Evolutionary conservation across 2,888 invertebrate genomes (phyloP), one percentile per base, ranked within the genome.

Genomic region (Smittia sp.): DNA sequence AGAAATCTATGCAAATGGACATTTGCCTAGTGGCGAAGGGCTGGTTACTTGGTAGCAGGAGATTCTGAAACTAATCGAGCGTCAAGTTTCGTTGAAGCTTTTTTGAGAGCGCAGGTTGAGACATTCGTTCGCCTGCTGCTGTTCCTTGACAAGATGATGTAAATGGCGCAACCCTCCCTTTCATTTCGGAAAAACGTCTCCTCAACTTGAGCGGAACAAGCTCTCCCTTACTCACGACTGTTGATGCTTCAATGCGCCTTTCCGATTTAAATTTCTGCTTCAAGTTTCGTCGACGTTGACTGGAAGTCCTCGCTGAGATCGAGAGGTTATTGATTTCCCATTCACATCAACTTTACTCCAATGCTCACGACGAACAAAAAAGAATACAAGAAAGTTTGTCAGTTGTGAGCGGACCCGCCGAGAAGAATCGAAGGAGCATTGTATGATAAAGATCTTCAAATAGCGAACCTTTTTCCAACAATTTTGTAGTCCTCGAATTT

Each of bases 1-100:
- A 15, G 66, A 66, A 66, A 66, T 66, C 38, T 66, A 66, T 66
- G 66, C 66, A 66, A 66, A 66, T 66, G 66, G 39, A 66, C 66
- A 38, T 66, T 66, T 66, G 3, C 22, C 13, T 27, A 27, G 15
- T 63, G 63, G 32, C 32, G 32, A 32, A 9, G 32, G 32, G 9
- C 3, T 32, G 32, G 32, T 32, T 3, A 32, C 32, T 32, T n/a
- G n/a, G n/a, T n/a, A n/a, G n/a, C n/a, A n/a, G n/a, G n/a, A n/a
- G n/a, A n/a, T n/a, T n/a, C n/a, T n/a, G n/a, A n/a, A n/a, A n/a
- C 9, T 32, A 32, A 32, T 32, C 9, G 32, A 32, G n/a, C n/a
- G n/a, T n/a, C n/a, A n/a, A n/a, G n/a, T n/a, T n/a, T n/a, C n/a
- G n/a, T n/a, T n/a, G n/a, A n/a, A n/a, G n/a, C n/a, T n/a, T n/a